Evolutionary conservation across 1,140 invertebrate genomes (phyloP), one percentile per base, ranked within the genome.

Genomic region (Patella vulgata): DNA sequence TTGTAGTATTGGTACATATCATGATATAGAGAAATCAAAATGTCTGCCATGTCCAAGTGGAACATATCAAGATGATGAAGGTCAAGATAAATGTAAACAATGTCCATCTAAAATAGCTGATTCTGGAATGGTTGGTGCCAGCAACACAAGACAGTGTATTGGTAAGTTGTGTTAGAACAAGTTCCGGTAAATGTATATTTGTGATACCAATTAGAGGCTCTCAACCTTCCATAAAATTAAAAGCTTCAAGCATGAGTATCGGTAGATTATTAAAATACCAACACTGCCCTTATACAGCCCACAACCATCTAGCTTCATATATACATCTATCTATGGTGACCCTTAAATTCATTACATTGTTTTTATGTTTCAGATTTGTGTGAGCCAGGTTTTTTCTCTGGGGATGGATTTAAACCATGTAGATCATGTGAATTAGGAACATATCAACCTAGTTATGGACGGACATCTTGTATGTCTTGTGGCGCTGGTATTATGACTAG

Each of bases 11-110:
- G 97, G 97, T 52, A 94, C 93, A 2, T 97, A 88, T 86, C 95
- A 92, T 79, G 89, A 95, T 68, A 86, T 87, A 33, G 87, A 88
- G 8, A 91, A 88, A 27, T 89, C 90, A 70, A 89, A 87, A 23
- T 99, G 97, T 77, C 82, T 90, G 17, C 89, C 90, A 4, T 99
- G 97, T 79, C 90, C 93, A 0, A 84, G 92, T 43, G 96, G 96
- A 54, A 92, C 90, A 0, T 99, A 97, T 82, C 96, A 99, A 85
- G 95, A 95, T 68, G 92, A 96, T 84, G 89, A 92, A 2, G 96
- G 95, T 2, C 93, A 97, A 83, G 78, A 92, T 44, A 90, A 92
- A 76, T 98, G 96, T 82, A 92, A 89, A 57, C 86, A 90, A 12
- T 98, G 96, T 85, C 95, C 94, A 11, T 85, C 68, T 9, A 89